These are phyloP conservation scores for Oedothorax gibbosus DNA, from an alignment of 1,140 invertebrate species.

Conservation along the genomic window DNA sequence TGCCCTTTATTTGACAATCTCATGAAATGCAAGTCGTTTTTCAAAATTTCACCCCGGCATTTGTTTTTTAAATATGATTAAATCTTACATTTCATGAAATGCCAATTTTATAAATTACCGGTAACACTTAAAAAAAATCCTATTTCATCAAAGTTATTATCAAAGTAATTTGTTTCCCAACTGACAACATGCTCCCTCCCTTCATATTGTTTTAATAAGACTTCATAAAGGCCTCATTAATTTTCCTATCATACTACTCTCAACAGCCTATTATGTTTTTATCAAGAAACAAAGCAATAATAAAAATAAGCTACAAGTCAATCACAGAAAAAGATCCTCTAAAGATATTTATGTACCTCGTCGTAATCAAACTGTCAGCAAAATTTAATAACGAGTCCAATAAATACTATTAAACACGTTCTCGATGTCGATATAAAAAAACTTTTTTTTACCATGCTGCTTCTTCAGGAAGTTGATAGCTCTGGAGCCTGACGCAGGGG, in stretches of 20 bases:
- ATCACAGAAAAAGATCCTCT: constrained; percentile 4
- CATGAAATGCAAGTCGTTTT: too few relatives aligned
- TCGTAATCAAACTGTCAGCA: constrained; percentile 48
- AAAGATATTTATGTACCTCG: constrained; percentile 32
- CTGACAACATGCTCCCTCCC: neutral
- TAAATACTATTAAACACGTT: constrained; percentile 53
- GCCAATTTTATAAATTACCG: too few relatives aligned
- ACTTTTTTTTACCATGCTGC: constrained; percentile 2
- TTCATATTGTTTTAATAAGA: constrained; percentile 28
- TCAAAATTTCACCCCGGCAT: too few relatives aligned
- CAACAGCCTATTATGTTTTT: neutral
- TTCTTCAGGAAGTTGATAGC: too few relatives aligned
- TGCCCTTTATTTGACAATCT: too few relatives aligned
- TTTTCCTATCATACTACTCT: neutral
- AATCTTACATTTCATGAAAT: too few relatives aligned
- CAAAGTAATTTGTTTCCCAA: too few relatives aligned
- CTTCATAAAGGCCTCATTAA: constrained; percentile 17
- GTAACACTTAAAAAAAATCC: too few relatives aligned
- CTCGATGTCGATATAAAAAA: constrained; percentile 32
- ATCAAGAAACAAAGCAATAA: neutral
- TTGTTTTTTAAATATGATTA: too few relatives aligned
- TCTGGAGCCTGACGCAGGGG: too few relatives aligned
- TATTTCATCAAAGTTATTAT: too few relatives aligned
- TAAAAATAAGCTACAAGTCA: constrained; percentile 18
- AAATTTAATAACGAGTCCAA: constrained; percentile 32